Conservation (phyloP, 2,113 vertebrate genomes). For the Arenaria interpres region DNA sequence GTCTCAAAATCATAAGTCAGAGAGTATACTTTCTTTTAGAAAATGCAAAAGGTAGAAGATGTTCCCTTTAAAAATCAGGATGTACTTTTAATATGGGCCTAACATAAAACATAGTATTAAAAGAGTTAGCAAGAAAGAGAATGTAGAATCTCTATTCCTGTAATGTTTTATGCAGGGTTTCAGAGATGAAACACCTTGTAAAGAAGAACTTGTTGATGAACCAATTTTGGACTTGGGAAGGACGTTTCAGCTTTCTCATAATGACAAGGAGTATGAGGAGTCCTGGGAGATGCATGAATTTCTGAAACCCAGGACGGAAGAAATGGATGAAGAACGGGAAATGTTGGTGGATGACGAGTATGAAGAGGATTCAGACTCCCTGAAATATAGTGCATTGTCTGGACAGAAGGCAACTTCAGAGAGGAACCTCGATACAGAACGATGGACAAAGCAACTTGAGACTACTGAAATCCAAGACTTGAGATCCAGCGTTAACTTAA, state of each 20-base stretch:
- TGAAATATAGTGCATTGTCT: not conserved
- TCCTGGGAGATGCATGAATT: constrained; percentile 81
- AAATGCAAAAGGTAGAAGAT: not conserved
- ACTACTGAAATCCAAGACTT: not conserved
- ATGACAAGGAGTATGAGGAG: constrained; percentile 50
- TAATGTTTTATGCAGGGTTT: constrained; percentile 67
- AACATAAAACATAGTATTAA: not conserved
- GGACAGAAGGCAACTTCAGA: not conserved
- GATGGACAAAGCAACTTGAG: constrained; percentile 20
- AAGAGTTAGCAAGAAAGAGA: not conserved
- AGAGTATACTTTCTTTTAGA: not conserved
- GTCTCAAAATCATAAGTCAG: not conserved
- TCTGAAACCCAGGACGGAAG: constrained; percentile 16
- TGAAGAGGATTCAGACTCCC: constrained; percentile 52
- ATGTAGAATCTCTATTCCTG: not conserved
- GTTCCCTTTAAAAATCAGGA: not conserved
- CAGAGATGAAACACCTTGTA: constrained; percentile 73
- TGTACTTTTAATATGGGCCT: not conserved
- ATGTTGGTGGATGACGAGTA: constrained; percentile 86
- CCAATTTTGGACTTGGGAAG: constrained; percentile 79
- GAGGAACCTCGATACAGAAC: not conserved
- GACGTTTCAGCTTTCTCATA: constrained; percentile 72
- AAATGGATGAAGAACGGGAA: constrained; percentile 71
- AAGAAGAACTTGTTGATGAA: constrained; percentile 82
- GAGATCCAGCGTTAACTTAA: not conserved